phyloP scores from a whole-genome alignment of 2,113 vertebrate genomes.

The Geothlypis trichas region DNA sequence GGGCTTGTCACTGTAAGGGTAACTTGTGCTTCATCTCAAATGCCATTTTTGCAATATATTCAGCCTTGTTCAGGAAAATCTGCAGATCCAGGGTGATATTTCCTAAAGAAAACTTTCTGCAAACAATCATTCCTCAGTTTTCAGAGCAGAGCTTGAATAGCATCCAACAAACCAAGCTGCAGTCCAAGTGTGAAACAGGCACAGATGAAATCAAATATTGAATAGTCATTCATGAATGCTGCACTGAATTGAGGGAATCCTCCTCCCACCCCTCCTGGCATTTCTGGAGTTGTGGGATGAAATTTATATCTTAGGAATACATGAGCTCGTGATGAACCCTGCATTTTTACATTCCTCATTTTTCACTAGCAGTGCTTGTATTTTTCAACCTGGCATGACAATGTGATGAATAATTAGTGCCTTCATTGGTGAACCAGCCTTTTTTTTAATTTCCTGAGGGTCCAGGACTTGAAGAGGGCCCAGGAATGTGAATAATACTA shows the following conservation, averaged over 20 bases:
- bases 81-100: background rate
- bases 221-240: background rate
- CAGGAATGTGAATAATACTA: background rate
- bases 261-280: background rate
- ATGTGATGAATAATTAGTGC: background rate
- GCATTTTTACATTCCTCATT: background rate
- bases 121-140: background rate
- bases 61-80: background rate
- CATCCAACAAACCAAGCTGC: background rate
- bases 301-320: background rate
- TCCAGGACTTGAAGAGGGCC: background rate
- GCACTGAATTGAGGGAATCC: background rate
- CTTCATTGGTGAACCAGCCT: background rate
- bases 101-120: background rate
- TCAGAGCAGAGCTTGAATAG: background rate
- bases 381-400: background rate
- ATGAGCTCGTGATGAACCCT: background rate
- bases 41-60: background rate
- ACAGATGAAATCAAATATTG: background rate
- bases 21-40: background rate
- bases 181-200: background rate
- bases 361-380: background rate
- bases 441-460: background rate
- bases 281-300: background rate
- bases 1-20: background rate